Base-by-base conservation (phyloP, 2,888 invertebrate species). In the Tyria jacobaeae region DNA sequence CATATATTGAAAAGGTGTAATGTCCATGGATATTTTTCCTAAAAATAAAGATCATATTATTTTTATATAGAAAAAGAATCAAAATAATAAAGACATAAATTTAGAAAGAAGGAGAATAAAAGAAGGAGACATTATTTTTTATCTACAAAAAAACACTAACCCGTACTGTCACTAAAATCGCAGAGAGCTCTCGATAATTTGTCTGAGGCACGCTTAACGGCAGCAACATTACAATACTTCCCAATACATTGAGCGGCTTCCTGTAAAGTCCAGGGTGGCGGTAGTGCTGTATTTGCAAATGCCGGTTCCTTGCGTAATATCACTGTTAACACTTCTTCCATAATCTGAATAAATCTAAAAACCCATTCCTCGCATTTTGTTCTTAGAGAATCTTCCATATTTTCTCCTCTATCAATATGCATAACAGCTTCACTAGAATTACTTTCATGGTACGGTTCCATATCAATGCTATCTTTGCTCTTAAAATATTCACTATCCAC, bases 1-100 rank as follows among this genome's bases (percentile, higher is more conserved):
- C 91, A 95, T 90, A 61, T 91, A 89, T 52, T 94, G 89, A 64
- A 83, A 77, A 48, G 95, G 95, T 59, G 88, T 81, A 47, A 94
- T 86, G 62, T 94, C 86, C 51, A 86, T 81, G 66, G 86, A 88
- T 57, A 95, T 93, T 78, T 92, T 91, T 49, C 94, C 94, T 82
- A 89, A 75, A 79, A 94, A 76, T 80, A 80, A 37, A 87, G 6
- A 53, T 25, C 2, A 25, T 17, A 25, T 53, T n/a, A 53, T 53
- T 25, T 37, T 53, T 25, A 3, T 15, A 9, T 24, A 52, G 15
- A 37, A 7, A 37, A 7, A 39, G 7, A 17, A 17, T 39, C 1
- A 2, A 39, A 39, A 1, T 39, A 15, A 39, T 39, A 44, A 1
- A n/a, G 17, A 12, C 4, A 21, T 21, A 44, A 44, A 21, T 12